These are phyloP conservation scores for Ennomos quercinarius DNA, from an alignment of 2,888 invertebrate species.

Conservation along the genomic window DNA sequence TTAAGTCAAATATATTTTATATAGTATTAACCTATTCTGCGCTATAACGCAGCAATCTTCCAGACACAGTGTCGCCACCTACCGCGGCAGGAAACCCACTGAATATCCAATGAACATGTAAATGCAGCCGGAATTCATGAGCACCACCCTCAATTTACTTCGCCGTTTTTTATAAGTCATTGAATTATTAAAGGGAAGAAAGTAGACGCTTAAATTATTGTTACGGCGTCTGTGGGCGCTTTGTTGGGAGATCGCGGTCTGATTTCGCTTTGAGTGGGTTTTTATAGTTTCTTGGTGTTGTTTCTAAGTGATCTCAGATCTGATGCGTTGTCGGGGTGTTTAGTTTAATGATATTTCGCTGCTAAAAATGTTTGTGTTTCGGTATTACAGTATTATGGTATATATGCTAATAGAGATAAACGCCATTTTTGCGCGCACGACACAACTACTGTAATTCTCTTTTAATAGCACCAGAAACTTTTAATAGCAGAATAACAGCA, in stretches of 20 bases:
- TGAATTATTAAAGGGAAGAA: slow-evolving; percentile 46
- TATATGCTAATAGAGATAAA: too few relatives aligned
- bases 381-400: too few relatives aligned
- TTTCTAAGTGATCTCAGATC: neutral
- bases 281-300: slow-evolving; percentile 20
- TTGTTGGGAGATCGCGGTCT: slow-evolving; percentile 42
- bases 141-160: slow-evolving; percentile 58
- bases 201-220: slow-evolving; percentile 64
- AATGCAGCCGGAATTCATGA: slow-evolving; percentile 66
- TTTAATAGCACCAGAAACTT: too few relatives aligned
- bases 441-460: too few relatives aligned
- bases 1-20: too few relatives aligned
- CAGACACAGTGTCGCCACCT: slow-evolving; percentile 37
- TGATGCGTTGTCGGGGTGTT: too few relatives aligned
- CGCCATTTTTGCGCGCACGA: too few relatives aligned
- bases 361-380: too few relatives aligned
- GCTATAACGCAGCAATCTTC: slow-evolving; percentile 19
- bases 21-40: too few relatives aligned
- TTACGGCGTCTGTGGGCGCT: slow-evolving; percentile 44
- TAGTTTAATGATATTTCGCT: too few relatives aligned
- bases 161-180: slow-evolving; percentile 71
- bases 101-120: slow-evolving; percentile 76
- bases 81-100: slow-evolving; percentile 42
- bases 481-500: too few relatives aligned
- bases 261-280: slow-evolving; percentile 47